A percentile compares a stretch with the other conserved stretches of the same genome.
These are phyloP conservation scores for Buathra laborator DNA, from an alignment of 2,888 invertebrate species.

Conservation along the genomic window DNA sequence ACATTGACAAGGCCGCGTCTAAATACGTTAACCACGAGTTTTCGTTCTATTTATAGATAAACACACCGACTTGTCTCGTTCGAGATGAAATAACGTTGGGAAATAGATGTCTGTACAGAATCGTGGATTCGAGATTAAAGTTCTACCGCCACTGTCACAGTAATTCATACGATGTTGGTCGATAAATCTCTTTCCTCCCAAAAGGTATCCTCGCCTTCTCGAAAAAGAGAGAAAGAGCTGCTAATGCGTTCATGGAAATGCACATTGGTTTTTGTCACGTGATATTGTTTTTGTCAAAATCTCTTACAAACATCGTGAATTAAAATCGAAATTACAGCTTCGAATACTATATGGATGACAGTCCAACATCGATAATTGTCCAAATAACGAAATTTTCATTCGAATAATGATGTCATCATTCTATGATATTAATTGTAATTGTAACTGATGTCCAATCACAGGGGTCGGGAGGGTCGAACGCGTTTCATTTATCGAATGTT, in stretches of 20 bases:
- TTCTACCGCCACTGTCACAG: not conserved
- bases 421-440: not conserved
- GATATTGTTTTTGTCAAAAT: not conserved
- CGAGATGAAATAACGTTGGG: conserved; percentile 27
- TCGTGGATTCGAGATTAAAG: conserved; percentile 36
- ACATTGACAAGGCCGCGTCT: conserved; percentile 66
- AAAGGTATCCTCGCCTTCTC: not conserved
- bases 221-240: not conserved
- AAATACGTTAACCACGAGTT: conserved; percentile 43
- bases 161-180: conserved; percentile 6
- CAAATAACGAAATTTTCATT: not conserved
- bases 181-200: not conserved
- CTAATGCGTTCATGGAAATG: not conserved
- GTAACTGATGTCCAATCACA: not conserved
- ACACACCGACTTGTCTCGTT: conserved; percentile 35
- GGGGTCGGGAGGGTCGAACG: no score
- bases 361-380: not conserved
- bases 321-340: no score
- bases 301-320: no score
- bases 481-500: not conserved
- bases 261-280: not conserved
- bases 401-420: not conserved
- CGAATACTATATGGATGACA: no score
- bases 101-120: not conserved
- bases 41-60: conserved; percentile 56